phyloP scores from a whole-genome alignment of 2,113 vertebrate genomes.

The Hippocampus zosterae region DNA sequence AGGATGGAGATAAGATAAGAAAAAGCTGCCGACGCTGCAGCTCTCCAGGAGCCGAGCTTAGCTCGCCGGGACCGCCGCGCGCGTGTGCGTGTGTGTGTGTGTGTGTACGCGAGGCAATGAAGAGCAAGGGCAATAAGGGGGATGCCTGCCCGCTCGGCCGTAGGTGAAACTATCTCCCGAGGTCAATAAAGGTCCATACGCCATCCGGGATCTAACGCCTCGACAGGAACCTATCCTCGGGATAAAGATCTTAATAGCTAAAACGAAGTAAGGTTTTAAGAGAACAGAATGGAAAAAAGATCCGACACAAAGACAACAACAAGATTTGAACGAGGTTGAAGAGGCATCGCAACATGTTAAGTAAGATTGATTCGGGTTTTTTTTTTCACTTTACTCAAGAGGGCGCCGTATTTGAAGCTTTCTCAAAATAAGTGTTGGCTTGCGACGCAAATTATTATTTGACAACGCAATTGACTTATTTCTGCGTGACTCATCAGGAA shows the following conservation, averaged over 20 bases:
- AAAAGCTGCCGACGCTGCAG: conserved; percentile 59
- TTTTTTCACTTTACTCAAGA: too few species aligned
- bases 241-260: conserved; percentile 11
- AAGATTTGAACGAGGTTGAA: not conserved
- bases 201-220: conserved; percentile 28
- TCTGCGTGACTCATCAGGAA: not conserved
- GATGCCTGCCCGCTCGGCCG: conserved; percentile 13
- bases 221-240: conserved; percentile 29
- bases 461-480: not conserved
- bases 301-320: not conserved
- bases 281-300: not conserved
- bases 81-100: conserved; percentile 2
- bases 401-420: too few species aligned
- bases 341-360: not conserved
- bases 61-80: conserved; percentile 36
- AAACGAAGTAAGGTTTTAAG: conserved; percentile 3
- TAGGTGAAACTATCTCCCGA: conserved; percentile 58
- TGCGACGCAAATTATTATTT: too few species aligned
- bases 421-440: too few species aligned
- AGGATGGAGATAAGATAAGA: conserved; percentile 62
- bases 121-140: not conserved
- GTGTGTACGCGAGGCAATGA: conserved; percentile 1
- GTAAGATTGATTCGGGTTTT: not conserved
- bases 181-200: conserved; percentile 57
- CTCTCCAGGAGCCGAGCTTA: conserved; percentile 47